phyloP scores from a whole-genome alignment of 1,140 invertebrate genomes.

The Pachypeltis micranthus region DNA sequence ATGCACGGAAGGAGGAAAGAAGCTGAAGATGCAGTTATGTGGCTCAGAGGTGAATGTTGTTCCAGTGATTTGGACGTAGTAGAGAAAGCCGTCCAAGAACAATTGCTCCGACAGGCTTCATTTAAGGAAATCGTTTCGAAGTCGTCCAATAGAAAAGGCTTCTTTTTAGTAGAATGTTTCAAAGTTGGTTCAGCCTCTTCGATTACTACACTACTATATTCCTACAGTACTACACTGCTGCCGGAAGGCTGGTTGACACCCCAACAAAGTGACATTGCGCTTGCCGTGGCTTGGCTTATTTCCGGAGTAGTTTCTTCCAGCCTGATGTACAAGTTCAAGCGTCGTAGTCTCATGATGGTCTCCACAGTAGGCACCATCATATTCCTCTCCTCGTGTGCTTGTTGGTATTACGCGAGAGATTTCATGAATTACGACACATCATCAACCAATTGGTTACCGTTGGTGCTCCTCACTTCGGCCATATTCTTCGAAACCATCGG shows the following conservation, averaged over 20 bases:
- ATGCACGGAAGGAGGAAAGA: conserved; percentile 44
- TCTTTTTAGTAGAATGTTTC: conserved; percentile 49
- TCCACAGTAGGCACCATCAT: conserved; percentile 26
- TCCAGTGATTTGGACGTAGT: conserved; percentile 21
- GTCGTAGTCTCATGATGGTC: conserved; percentile 36
- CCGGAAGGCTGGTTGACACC: conserved; percentile 31
- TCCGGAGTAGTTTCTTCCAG: conserved; percentile 30
- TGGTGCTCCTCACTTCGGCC: conserved; percentile 5
- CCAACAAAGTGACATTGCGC: conserved; percentile 4
- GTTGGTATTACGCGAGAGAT: conserved; percentile 24
- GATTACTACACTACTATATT: conserved; percentile 61
- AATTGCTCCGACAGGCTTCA: conserved; percentile 10
- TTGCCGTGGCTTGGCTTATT: conserved; percentile 30
- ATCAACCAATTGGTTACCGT: conserved; percentile 16
- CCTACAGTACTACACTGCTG: conserved; percentile 62
- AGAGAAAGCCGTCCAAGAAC: conserved; percentile 17
- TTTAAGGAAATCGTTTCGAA: conserved; percentile 15
- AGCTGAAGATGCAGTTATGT: conserved; percentile 50
- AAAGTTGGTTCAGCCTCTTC: conserved; percentile 52
- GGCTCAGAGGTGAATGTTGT: conserved; percentile 39
- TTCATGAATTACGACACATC: not conserved
- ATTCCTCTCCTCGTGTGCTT: conserved; percentile 18
- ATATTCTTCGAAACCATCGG: conserved; percentile 19
- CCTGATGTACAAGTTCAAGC: conserved; percentile 31
- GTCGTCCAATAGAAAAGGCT: conserved; percentile 38